Evolutionary conservation across 2,797 vertebrate species (phyloP).

Genomic region (Oreochromis mossambicus): DNA sequence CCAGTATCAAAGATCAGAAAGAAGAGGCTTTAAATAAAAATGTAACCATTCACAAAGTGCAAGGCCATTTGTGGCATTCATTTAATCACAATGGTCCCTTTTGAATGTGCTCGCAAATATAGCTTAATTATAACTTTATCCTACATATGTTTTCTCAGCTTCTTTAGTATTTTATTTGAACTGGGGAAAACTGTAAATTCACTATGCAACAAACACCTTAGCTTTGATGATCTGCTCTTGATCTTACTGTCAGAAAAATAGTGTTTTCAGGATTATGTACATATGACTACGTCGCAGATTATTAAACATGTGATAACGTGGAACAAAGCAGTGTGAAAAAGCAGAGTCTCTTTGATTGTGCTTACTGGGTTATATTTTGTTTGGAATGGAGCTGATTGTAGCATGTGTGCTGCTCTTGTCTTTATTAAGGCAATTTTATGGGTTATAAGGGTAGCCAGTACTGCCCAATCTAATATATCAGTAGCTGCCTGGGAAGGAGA

Average conservation of each 20-base stretch:
- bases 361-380: neutral
- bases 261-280: slow-evolving; percentile 8
- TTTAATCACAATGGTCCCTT: neutral
- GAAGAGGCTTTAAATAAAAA: neutral
- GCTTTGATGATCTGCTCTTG: slow-evolving; percentile 13
- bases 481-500: neutral
- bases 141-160: neutral
- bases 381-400: neutral
- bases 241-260: slow-evolving; percentile 12
- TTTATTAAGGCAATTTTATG: neutral
- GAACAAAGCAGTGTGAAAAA: neutral
- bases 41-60: neutral
- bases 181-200: neutral
- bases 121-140: neutral
- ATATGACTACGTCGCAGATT: neutral
- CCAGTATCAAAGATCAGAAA: neutral
- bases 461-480: neutral
- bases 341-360: slow-evolving; percentile 5
- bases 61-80: neutral
- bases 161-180: neutral
- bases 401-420: neutral
- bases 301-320: neutral
- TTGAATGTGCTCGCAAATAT: neutral
- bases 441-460: neutral
- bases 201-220: neutral